Evolutionary conservation across 1,140 invertebrate genomes (phyloP).

Genomic region (Tribolium castaneum): DNA sequence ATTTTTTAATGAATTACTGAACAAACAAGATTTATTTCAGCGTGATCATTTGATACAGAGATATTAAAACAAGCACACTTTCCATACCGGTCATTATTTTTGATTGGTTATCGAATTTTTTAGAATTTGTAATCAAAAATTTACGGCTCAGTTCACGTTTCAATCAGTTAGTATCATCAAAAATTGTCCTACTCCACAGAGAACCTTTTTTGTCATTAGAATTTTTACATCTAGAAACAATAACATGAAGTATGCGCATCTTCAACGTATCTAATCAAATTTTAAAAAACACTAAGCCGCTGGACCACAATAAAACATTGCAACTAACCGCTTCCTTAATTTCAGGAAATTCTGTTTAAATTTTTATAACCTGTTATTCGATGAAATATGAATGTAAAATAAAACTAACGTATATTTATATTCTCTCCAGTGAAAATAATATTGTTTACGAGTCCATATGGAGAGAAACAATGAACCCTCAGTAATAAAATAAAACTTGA

Average conservation of each 20-base stretch:
- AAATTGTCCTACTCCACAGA: too few relatives aligned
- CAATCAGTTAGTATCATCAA: too few relatives aligned
- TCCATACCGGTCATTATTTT: not conserved
- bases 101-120: not conserved
- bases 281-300: too few relatives aligned
- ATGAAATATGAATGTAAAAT: not conserved
- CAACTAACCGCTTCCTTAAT: not conserved
- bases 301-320: not conserved
- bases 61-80: not conserved
- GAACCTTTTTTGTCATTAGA: not conserved
- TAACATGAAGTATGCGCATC: too few relatives aligned
- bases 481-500: constrained; percentile 14
- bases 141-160: not conserved
- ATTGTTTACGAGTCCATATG: not conserved
- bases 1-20: not conserved
- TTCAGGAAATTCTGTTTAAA: not conserved
- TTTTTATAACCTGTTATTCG: not conserved
- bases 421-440: not conserved
- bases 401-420: not conserved
- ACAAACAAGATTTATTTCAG: not conserved
- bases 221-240: not conserved
- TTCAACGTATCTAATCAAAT: too few relatives aligned
- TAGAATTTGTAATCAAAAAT: not conserved
- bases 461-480: not conserved
- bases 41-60: not conserved